A percentile compares a stretch with the other conserved stretches of the same genome.
These are phyloP conservation scores for Recurvirostra avosetta DNA, from an alignment of 2,113 vertebrate genomes.

Conservation along the genomic window DNA sequence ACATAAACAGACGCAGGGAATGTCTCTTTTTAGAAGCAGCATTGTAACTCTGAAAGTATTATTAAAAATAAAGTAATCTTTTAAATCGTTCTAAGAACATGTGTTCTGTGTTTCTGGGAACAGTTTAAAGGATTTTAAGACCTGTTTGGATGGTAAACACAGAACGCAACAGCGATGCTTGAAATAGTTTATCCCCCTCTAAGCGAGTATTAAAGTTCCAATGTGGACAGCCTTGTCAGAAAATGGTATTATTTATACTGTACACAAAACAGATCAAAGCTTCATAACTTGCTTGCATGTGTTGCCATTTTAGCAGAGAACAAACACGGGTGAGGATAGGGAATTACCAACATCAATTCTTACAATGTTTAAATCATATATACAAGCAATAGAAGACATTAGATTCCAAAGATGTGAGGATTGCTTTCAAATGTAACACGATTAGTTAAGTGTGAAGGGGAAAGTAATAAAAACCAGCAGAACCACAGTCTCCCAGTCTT, in stretches of 20 bases:
- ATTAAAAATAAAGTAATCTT: conserved; percentile 21
- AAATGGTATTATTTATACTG: conserved; percentile 11
- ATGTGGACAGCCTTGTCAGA: conserved; percentile 34
- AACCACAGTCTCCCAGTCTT: conserved; percentile 46
- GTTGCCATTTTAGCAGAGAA: conserved; percentile 65
- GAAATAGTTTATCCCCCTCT: conserved; percentile 28
- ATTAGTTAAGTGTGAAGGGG: conserved; percentile 50
- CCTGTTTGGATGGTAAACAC: conserved; percentile 41
- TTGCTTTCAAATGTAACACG: conserved; percentile 1
- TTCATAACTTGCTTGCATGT: conserved; percentile 67
- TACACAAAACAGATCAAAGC: conserved; percentile 29
- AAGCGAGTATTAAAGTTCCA: conserved; percentile 33
- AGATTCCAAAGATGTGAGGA: conserved; percentile 21
- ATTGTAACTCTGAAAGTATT: neutral
- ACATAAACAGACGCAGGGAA: neutral
- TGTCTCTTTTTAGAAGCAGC: neutral
- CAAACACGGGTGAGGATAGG: neutral
- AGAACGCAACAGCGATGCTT: neutral
- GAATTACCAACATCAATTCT: neutral
- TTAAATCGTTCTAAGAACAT: conserved; percentile 27
- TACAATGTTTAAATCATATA: neutral
- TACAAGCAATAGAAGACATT: neutral
- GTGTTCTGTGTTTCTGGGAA: conserved; percentile 49
- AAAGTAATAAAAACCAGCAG: conserved; percentile 59
- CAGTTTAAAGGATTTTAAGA: conserved; percentile 40